Conservation (phyloP, 2,888 invertebrate genomes). For the Pardosa pseudoannulata region DNA sequence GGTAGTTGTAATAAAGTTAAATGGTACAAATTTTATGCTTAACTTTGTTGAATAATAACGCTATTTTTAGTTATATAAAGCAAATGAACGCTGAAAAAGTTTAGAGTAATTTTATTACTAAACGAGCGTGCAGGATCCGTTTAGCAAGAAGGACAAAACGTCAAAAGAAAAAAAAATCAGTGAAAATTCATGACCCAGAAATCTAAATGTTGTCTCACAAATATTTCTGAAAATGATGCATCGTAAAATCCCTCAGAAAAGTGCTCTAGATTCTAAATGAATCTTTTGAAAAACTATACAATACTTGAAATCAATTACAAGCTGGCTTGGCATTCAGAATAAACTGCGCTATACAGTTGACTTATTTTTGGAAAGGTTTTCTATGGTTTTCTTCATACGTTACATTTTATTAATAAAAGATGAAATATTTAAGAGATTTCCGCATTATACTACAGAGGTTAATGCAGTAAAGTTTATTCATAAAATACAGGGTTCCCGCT, state of each 20-base stretch:
- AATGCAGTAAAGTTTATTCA: no score
- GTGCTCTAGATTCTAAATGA: neutral
- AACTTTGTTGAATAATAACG: no score
- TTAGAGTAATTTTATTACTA: neutral
- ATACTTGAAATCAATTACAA: neutral
- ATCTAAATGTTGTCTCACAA: neutral
- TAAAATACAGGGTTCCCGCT: no score
- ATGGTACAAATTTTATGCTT: no score
- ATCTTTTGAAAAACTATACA: neutral
- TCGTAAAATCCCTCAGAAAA: neutral
- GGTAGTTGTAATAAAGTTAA: no score
- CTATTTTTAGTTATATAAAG: no score
- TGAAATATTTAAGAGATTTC: no score
- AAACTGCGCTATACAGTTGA: neutral
- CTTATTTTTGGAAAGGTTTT: neutral
- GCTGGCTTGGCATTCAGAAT: neutral
- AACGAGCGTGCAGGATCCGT: neutral
- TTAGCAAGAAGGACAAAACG: neutral
- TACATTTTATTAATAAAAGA: no score
- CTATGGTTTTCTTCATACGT: neutral
- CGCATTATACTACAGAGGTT: no score
- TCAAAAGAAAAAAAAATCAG: neutral
- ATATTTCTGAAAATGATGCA: neutral
- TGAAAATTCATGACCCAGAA: conserved; percentile 5
- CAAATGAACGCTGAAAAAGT: no score